Conservation (phyloP, 2,888 invertebrate species). For the Caenorhabditis drosophilae region DNA sequence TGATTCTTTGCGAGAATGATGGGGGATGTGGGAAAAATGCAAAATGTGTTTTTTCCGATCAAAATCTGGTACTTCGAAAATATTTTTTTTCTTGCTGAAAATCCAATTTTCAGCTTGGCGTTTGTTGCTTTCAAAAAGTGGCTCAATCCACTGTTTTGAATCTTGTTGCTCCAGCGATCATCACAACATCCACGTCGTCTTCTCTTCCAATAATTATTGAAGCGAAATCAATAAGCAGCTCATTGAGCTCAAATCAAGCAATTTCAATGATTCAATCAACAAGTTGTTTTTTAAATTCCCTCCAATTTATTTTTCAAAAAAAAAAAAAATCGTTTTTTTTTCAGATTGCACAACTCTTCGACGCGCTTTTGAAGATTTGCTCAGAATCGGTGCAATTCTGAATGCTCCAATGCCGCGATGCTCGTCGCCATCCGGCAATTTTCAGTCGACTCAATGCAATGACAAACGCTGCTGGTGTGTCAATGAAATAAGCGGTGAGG, state of each 20-base stretch:
- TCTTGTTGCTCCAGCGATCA: conserved; percentile 23
- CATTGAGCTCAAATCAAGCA: no score
- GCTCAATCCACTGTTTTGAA: conserved; percentile 25
- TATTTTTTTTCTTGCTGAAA: no score
- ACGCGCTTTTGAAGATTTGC: conserved; percentile 22
- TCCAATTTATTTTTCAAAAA: no score
- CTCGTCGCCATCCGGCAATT: conserved; percentile 26
- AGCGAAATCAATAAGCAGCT: no score
- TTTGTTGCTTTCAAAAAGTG: conserved; percentile 20
- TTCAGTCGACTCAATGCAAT: conserved; percentile 34
- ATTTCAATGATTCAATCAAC: no score
- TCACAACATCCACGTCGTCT: conserved; percentile 6
- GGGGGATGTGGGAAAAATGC: conserved; percentile 31
- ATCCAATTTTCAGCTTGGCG: conserved; percentile 9
- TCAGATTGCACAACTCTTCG: conserved; percentile 38
- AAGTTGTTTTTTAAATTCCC: no score
- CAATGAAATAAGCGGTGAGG: conserved; percentile 49
- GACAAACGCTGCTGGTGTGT: conserved; percentile 52
- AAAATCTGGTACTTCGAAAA: conserved; percentile 5
- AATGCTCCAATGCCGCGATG: conserved; percentile 31
- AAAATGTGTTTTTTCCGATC: conserved; percentile 7
- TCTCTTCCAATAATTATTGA: no score
- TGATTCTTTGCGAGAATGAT: conserved; percentile 24
- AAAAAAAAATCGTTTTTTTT: no score
- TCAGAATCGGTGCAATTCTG: conserved; percentile 35